Evolutionary conservation across 2,797 vertebrate species (phyloP).

Genomic region (Heterohyrax brucei): DNA sequence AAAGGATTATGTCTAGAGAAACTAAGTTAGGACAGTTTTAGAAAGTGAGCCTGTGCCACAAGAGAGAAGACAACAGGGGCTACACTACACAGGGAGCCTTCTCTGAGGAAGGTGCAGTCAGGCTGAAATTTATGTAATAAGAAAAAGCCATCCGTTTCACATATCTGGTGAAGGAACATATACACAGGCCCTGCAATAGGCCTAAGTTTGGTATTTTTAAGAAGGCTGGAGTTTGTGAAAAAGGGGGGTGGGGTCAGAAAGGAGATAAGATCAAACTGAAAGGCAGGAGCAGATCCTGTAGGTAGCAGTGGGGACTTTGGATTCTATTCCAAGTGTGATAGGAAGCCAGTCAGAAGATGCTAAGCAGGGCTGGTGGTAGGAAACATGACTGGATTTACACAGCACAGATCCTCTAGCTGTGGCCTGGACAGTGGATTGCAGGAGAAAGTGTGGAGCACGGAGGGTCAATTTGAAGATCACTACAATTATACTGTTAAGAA

Average conservation of each 20-base stretch:
- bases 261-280: neutral
- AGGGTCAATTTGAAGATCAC: neutral
- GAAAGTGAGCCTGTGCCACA: neutral
- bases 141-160: conserved; percentile 36
- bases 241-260: neutral
- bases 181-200: neutral
- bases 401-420: neutral
- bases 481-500: neutral
- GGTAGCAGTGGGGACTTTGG: neutral
- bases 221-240: neutral
- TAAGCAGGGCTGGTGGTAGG: neutral
- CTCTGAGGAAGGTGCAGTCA: neutral
- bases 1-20: neutral
- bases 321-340: neutral
- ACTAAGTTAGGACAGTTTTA: conserved; percentile 5
- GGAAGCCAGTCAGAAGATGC: neutral
- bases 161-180: neutral
- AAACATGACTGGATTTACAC: neutral
- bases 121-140: neutral
- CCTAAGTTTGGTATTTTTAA: neutral
- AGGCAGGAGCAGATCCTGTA: neutral
- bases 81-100: neutral
- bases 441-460: neutral
- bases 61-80: neutral
- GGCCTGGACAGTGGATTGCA: neutral